These are phyloP conservation scores for Gephyroberyx darwinii DNA, from an alignment of 2,797 vertebrate species.

Conservation along the genomic window DNA sequence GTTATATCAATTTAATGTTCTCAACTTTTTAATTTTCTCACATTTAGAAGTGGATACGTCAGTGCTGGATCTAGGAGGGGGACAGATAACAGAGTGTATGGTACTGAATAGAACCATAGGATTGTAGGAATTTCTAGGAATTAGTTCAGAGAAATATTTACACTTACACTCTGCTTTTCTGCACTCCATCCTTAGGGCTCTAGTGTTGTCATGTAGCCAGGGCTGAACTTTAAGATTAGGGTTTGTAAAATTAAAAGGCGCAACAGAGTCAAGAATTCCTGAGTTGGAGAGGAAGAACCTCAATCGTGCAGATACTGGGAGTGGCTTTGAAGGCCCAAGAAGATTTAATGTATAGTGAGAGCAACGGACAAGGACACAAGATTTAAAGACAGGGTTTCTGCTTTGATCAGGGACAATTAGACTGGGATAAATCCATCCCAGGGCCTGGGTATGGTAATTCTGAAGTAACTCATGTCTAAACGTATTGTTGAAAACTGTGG, in stretches of 20 bases:
- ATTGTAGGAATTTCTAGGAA: neutral
- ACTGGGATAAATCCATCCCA: no score
- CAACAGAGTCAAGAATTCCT: neutral
- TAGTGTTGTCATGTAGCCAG: neutral
- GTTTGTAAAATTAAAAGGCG: neutral
- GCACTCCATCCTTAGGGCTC: slow-evolving; percentile 1
- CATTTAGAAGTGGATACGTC: neutral
- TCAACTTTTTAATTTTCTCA: neutral
- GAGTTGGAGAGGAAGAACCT: neutral
- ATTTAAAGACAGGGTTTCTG: neutral
- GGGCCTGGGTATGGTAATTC: no score
- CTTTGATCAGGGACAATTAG: no score
- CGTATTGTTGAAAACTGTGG: no score
- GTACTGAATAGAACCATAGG: neutral
- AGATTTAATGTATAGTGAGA: neutral
- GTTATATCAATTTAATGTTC: neutral
- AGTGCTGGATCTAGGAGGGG: neutral
- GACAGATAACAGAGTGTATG: neutral
- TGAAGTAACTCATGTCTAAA: no score
- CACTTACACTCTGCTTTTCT: neutral
- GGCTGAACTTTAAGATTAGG: neutral
- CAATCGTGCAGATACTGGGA: neutral
- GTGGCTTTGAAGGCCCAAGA: neutral
- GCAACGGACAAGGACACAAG: neutral
- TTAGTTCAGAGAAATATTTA: neutral